Evolutionary conservation across 2,888 invertebrate species (phyloP).

Genomic region (Vannuccia rotundouncinata): DNA sequence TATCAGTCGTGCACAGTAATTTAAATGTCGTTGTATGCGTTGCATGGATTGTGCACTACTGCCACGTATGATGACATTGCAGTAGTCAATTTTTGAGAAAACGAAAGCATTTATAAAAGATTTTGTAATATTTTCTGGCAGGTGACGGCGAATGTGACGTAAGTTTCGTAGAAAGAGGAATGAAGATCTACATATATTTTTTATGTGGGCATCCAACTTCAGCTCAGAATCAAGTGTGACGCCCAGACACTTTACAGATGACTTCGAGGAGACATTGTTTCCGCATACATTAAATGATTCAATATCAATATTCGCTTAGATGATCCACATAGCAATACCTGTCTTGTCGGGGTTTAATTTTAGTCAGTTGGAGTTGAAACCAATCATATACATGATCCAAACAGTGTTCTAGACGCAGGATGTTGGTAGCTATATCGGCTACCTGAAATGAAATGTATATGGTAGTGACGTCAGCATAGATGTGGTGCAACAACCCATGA

Average conservation of each 20-base stretch:
- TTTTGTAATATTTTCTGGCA: not conserved
- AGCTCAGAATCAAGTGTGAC: not conserved
- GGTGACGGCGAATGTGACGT: not conserved
- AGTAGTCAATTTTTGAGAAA: not conserved
- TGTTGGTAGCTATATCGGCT: no score
- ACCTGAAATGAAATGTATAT: no score
- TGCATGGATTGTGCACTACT: not conserved
- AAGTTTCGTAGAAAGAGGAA: not conserved
- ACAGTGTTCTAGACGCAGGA: no score
- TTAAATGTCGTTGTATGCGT: not conserved
- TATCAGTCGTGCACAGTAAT: not conserved
- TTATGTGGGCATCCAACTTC: not conserved
- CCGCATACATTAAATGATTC: not conserved
- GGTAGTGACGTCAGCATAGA: no score
- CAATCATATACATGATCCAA: no score
- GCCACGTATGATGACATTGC: not conserved
- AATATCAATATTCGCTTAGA: slow-evolving; percentile 1
- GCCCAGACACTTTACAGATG: slow-evolving; percentile 1
- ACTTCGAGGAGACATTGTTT: not conserved
- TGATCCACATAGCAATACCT: no score
- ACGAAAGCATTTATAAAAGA: not conserved
- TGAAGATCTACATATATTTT: not conserved
- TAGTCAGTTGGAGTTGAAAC: no score
- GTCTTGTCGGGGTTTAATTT: no score
- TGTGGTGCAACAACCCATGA: no score